Conservation (phyloP, 2,113 vertebrate genomes). For the Antennarius striatus region DNA sequence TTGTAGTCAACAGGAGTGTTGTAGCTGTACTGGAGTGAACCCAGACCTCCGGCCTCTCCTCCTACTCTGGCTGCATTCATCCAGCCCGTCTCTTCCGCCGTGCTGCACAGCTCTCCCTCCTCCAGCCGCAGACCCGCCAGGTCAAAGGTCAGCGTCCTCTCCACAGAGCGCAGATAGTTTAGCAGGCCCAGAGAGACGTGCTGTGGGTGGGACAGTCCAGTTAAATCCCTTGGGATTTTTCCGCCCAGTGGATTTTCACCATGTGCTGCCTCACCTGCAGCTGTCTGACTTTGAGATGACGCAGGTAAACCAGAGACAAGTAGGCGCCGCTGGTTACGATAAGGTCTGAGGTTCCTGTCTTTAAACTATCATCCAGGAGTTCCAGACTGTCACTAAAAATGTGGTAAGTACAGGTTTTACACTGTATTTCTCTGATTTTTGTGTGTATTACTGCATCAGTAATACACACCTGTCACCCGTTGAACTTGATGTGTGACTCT, state of each 20-base stretch:
- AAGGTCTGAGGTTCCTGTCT: constrained; percentile 17
- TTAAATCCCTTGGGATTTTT: neutral
- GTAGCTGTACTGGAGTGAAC: constrained; percentile 56
- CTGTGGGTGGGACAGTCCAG: constrained; percentile 37
- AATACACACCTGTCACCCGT: constrained; percentile 53
- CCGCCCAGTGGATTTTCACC: neutral
- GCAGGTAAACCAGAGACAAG: constrained; percentile 76
- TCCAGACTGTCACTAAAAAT: no score
- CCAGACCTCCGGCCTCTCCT: constrained; percentile 61
- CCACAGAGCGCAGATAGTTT: constrained; percentile 81
- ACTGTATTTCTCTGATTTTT: no score
- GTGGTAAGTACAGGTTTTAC: no score
- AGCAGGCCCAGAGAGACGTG: constrained; percentile 73
- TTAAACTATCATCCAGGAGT: no score
- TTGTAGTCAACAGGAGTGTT: constrained; percentile 75
- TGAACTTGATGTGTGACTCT: constrained; percentile 24
- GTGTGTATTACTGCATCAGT: no score
- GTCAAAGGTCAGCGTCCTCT: constrained; percentile 79
- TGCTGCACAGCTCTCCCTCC: constrained; percentile 42
- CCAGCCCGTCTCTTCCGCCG: no score
- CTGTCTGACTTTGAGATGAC: constrained; percentile 74
- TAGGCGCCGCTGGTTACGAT: constrained; percentile 64
- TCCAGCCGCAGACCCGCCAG: constrained; percentile 60
- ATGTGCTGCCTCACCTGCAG: constrained; percentile 71
- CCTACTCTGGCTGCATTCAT: constrained; percentile 56